Conservation (phyloP, 2,888 invertebrate genomes). For the Piscicola geometra region DNA sequence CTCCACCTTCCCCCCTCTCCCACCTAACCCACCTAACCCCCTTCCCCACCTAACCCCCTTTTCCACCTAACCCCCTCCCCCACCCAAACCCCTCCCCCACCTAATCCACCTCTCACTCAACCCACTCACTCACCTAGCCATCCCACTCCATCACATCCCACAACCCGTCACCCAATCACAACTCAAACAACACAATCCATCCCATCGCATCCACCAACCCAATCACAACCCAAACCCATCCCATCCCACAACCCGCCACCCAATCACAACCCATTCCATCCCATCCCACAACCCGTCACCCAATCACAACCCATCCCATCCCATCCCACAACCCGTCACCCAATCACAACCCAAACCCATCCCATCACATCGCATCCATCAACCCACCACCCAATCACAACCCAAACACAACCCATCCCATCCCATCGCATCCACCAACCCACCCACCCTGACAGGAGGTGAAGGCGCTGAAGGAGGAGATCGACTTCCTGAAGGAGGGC, state of each 20-base stretch:
- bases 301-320: not conserved
- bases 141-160: not conserved
- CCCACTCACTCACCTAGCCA: not conserved
- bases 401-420: not conserved
- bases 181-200: too few relatives aligned
- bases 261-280: not conserved
- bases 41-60: too few relatives aligned
- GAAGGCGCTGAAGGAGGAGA: slow-evolving; percentile 56
- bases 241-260: not conserved
- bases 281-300: not conserved
- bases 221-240: not conserved
- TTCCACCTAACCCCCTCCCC: too few relatives aligned
- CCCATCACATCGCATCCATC: not conserved
- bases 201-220: not conserved
- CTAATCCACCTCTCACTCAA: not conserved
- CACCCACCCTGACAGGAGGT: slow-evolving; percentile 50
- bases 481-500: slow-evolving; percentile 51
- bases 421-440: not conserved
- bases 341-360: not conserved
- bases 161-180: not conserved
- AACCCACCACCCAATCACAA: not conserved
- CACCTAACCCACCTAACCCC: too few relatives aligned
- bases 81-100: too few relatives aligned
- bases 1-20: not conserved
- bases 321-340: not conserved